These are phyloP conservation scores for Ditylenchus dipsaci DNA, from an alignment of 1,140 invertebrate genomes.

Conservation along the genomic window DNA sequence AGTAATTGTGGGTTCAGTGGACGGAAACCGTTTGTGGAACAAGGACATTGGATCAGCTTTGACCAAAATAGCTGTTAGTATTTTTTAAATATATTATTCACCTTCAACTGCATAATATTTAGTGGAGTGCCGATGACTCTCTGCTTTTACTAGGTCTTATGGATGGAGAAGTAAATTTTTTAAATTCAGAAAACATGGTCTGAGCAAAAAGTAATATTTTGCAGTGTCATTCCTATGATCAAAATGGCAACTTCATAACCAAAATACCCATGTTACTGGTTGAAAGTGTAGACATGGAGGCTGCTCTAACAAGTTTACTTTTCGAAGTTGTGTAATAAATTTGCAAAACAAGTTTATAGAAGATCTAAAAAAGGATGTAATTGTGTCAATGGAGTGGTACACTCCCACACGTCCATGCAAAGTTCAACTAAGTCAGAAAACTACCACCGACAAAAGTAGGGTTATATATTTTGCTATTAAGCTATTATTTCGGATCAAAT, in stretches of 20 bases:
- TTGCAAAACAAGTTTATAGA: constrained; percentile 13
- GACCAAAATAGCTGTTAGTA: constrained; percentile 57
- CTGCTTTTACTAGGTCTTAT: constrained; percentile 74
- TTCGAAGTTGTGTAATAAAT: constrained; percentile 28
- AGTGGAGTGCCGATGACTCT: constrained; percentile 92
- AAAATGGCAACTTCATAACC: constrained; percentile 72
- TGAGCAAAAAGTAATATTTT: background rate
- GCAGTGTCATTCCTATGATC: constrained; percentile 81
- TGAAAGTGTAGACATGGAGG: constrained; percentile 50
- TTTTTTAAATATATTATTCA: background rate
- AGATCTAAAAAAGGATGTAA: constrained; percentile 46
- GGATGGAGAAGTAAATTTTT: background rate
- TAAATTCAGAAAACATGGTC: background rate
- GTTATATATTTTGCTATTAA: constrained; percentile 48
- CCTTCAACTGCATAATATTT: constrained; percentile 15
- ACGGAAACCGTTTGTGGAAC: constrained; percentile 95
- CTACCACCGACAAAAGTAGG: background rate
- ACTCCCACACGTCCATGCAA: constrained; percentile 39
- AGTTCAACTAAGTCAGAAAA: constrained; percentile 17
- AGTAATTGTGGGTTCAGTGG: constrained; percentile 86
- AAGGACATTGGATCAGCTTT: constrained; percentile 79
- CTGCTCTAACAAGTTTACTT: constrained; percentile 32
- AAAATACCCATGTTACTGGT: constrained; percentile 46
- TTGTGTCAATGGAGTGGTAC: constrained; percentile 50
- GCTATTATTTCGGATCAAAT: too few species aligned